A percentile compares a stretch with the other conserved stretches of the same genome.
Conservation (phyloP, 2,113 vertebrate genomes). For the Chloropsis hardwickii region DNA sequence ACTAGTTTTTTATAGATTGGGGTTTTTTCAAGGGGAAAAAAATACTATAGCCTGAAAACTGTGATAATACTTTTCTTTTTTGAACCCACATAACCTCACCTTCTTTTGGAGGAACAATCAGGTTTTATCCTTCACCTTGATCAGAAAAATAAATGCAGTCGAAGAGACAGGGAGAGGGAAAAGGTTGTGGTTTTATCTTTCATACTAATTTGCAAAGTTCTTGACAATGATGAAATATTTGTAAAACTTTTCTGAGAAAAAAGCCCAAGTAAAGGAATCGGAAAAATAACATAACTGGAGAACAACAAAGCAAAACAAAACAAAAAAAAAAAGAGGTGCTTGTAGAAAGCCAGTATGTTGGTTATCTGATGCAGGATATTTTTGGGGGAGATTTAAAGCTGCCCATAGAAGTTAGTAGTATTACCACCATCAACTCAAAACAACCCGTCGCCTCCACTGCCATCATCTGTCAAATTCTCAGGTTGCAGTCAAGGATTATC, state of each 20-base stretch:
- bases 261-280: not conserved
- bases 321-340: not conserved
- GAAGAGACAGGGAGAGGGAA: not conserved
- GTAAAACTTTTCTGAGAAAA: not conserved
- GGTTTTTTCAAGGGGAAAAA: not conserved
- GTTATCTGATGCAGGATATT: not conserved
- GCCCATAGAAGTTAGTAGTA: not conserved
- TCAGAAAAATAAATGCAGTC: not conserved
- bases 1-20: not conserved
- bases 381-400: not conserved
- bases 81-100: not conserved
- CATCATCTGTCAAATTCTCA: not conserved
- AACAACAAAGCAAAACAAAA: not conserved
- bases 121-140: not conserved
- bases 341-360: not conserved
- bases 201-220: not conserved
- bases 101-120: not conserved
- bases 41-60: not conserved
- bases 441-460: fast-evolving
- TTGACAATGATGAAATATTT: not conserved
- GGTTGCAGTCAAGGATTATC: not conserved
- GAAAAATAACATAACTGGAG: not conserved
- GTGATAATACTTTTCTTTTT: not conserved
- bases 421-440: not conserved
- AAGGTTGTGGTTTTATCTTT: not conserved